Evolutionary conservation across 2,797 vertebrate species (phyloP), one percentile per base, ranked within the genome.

Genomic region (Gephyroberyx darwinii): DNA sequence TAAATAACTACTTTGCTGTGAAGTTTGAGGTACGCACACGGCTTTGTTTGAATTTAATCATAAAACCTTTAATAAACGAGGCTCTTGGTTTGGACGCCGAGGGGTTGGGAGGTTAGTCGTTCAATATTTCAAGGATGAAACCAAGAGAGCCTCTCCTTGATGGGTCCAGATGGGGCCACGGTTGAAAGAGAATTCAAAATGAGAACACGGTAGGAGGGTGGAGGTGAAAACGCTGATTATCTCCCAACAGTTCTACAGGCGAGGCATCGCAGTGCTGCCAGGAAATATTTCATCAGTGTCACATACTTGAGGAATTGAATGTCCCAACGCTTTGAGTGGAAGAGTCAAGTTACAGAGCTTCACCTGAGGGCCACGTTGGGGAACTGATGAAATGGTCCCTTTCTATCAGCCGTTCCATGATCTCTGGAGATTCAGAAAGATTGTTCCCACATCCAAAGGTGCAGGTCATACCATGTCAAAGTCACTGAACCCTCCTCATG

Each of bases 171-270:
- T 47, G 58, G 20, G 3, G 19, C 41, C 41, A 14, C 30, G 41
- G 41, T 45, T 45, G 41, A 61, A 61, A 61, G 39, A 30, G 59
- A 61, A 61, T 61, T 2, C 14, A 7, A 45, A 61, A 61, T 61
- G 59, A 61, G 30, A 61, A 30, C 12, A 9, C 9, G 6, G 45
- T 48, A n/a, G 17, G 45, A 48, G 6, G n/a, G 5, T 6, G 45
- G 45, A 17, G 45, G 16, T 41, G 39, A 41, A 41, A 48, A 17
- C 5, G 7, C 45, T 48, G 45, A 48, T 48, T 5, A 48, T 48
- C 10, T 41, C 39, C 39, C 39, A 13, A 13, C 39, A 41, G 45
- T 2, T 35, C 33, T 7, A 26, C 26, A n/a, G n/a, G n/a, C n/a
- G n/a, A n/a, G n/a, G 4, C 10, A 12, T 12, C 10, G 16, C 13